Evolutionary conservation across 1,140 invertebrate genomes (phyloP), one percentile per base, ranked within the genome.

Genomic region (Bombyx mandarina): DNA sequence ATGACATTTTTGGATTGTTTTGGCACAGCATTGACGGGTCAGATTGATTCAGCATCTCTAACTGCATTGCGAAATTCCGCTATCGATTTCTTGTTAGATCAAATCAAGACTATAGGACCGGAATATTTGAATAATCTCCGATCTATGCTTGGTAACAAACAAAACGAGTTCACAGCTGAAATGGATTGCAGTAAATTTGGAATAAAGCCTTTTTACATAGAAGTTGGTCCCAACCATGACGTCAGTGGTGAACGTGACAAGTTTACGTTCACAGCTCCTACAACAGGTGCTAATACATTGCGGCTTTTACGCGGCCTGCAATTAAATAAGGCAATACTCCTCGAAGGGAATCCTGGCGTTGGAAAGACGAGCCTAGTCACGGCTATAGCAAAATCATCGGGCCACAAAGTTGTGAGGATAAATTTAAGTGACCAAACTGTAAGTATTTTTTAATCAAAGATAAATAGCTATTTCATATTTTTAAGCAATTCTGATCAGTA

Each of bases 361-460:
- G 99, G 99, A 5, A 99, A 99, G 89, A 99, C 98, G 0, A 98
- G 96, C 74, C 89, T 99, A 50, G 93, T 99, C 3, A 92, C 93
- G 52, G 97, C 97, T n/a, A 88, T 99, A 12, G 98, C 97, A 0
- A 94, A 93, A 80, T 91, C 92, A 5, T 92, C 96, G 35, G 94
- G 96, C 1, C 91, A 97, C 80, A 89, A 90, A 71, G 90, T 99
- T 7, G 92, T 98, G 10, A 88, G 99, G 46, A 97, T 99, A 50
- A 99, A 99, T 91, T 90, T 99, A 9, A 99, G 98, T 48, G 98
- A 99, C 77, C 98, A 99, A 89, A 99, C 98, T 0, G 94, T 95
- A 88, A 90, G 90, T 57, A 45, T 35, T 35, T 26, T 45, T 46
- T 9, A 26, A 42, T 48, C 52, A 35, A 35, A 35, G 26, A 35